Base-by-base conservation (phyloP, 2,888 invertebrate species). In the Himalopsyche japonica region DNA sequence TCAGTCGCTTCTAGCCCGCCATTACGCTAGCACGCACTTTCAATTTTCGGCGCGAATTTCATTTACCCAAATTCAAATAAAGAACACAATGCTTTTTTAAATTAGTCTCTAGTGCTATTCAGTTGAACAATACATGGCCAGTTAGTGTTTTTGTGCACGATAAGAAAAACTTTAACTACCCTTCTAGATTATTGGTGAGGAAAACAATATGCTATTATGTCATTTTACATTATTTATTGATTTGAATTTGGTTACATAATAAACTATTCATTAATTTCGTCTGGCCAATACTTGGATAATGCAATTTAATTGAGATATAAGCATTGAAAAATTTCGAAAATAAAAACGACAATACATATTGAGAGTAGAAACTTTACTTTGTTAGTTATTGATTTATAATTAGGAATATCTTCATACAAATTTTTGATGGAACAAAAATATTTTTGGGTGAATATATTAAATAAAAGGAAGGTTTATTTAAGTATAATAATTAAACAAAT, bases 1-100 rank as follows among this genome's bases (percentile, higher is more conserved):
- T 34, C 90, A 90, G 86, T 90, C 90, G 86, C 84, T 86, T 84
- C 85, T 76, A 30, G 83, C 49, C 82, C 86, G 83, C 86, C 85
- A 83, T 79, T 80, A 76, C 79, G 83, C 79, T 80, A 78, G 82
- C 79, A 85, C 85, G 86, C 85, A 82, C 85, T 80, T 79, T 70
- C 70, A 70, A 34, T 57, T 81, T 77, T 49, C 81, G 48, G 80
- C 83, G 79, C 76, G 70, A n/a, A 47, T 76, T 84, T 84, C 64
- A 82, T 27, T 70, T 70, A 70, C 7, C 30, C 30, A 70, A 70
- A 70, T 70, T 70, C 70, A 70, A 70, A 70, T 70, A 70, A 27
- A 70, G 70, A 70, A 70, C 70, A 70, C 70, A 70, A 70, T 70
- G 70, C 70, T 70, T 70, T 70, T 70, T 70, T 70, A 12, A 70